Evolutionary conservation across 2,888 invertebrate species (phyloP).

Genomic region (Volucella inanis): DNA sequence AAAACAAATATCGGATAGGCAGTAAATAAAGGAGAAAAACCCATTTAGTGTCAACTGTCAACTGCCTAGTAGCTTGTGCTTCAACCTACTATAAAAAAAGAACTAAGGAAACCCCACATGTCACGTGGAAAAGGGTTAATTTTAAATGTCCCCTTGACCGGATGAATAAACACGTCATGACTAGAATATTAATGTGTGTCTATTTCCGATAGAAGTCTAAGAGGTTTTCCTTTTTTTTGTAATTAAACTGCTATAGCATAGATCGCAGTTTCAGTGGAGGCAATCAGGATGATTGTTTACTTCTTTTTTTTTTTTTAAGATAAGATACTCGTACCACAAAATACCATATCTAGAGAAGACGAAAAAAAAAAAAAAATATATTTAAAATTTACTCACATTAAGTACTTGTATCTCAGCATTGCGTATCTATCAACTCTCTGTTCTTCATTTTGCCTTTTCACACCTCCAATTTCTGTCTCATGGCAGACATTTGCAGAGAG

Average conservation of each 20-base stretch:
- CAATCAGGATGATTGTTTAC: neutral
- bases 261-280: neutral
- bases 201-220: neutral
- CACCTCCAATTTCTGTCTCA: constrained; percentile 40
- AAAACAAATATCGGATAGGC: constrained; percentile 19
- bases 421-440: neutral
- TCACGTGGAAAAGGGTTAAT: constrained; percentile 57
- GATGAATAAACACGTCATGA: constrained; percentile 53
- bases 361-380: neutral
- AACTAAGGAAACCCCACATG: constrained; percentile 63
- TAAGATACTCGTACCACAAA: neutral
- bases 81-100: constrained; percentile 32
- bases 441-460: constrained; percentile 13
- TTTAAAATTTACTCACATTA: neutral
- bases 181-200: constrained; percentile 59
- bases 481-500: constrained; percentile 28
- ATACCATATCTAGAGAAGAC: neutral
- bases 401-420: constrained; percentile 35
- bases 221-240: constrained; percentile 4
- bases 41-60: constrained; percentile 73
- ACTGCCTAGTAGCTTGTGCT: constrained; percentile 55
- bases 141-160: constrained; percentile 64
- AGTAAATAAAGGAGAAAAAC: constrained; percentile 58
- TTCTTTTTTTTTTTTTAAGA: neutral
- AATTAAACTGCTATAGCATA: constrained; percentile 45